Evolutionary conservation across 2,888 invertebrate species (phyloP).

Genomic region (Eudemis profundana): DNA sequence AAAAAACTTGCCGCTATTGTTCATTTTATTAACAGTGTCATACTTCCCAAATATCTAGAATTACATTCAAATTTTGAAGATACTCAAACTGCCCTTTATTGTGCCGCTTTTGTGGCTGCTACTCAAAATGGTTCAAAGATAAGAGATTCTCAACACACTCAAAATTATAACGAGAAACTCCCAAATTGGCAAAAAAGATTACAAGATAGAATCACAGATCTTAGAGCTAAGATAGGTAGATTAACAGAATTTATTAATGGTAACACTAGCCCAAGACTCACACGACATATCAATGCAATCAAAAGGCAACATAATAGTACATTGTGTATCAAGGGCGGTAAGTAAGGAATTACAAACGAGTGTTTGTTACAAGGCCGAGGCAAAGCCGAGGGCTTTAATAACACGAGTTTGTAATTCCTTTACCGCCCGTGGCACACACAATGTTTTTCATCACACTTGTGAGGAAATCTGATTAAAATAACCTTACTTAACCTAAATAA

Average conservation of each 20-base stretch:
- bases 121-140: conserved; percentile 5
- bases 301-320: too few relatives aligned
- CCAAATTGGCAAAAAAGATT: conserved; percentile 9
- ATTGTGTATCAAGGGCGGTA: too few relatives aligned
- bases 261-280: too few relatives aligned
- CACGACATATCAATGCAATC: background rate
- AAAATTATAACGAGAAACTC: background rate
- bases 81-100: background rate
- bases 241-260: conserved; percentile 5
- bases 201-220: background rate
- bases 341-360: too few relatives aligned
- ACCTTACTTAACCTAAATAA: too few relatives aligned
- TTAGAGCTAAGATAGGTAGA: conserved; percentile 1
- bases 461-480: too few relatives aligned
- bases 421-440: too few relatives aligned
- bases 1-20: too few relatives aligned
- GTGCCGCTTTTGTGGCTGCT: background rate
- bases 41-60: background rate
- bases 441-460: too few relatives aligned
- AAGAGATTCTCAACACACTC: background rate
- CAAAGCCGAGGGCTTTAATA: too few relatives aligned
- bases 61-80: background rate
- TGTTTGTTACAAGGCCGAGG: too few relatives aligned
- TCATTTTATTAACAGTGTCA: background rate
- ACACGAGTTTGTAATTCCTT: too few relatives aligned